phyloP scores from a whole-genome alignment of 2,888 invertebrate genomes.

The Apamea sordens region DNA sequence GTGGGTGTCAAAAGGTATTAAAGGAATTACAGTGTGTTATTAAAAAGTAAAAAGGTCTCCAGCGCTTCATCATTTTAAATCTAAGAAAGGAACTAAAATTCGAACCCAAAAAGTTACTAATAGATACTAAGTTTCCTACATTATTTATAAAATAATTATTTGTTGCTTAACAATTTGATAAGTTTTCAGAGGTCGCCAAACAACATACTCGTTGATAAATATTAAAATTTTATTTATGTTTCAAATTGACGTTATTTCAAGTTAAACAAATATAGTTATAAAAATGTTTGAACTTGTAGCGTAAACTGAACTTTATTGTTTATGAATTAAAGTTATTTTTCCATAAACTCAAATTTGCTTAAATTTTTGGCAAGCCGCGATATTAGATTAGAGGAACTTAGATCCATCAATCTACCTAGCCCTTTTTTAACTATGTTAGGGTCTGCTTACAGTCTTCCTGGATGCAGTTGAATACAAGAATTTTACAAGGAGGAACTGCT shows the following conservation, averaged over 20 bases:
- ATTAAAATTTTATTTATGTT: no score
- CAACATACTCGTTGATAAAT: background rate
- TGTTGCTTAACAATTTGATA: background rate
- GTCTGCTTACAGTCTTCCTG: background rate
- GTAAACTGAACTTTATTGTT: no score
- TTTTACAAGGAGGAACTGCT: background rate
- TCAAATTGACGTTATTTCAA: no score
- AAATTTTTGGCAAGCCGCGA: no score
- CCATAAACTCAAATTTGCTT: no score
- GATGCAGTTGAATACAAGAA: background rate
- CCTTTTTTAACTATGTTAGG: background rate
- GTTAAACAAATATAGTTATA: no score
- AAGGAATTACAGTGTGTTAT: background rate
- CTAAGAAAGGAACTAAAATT: background rate
- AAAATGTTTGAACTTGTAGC: no score
- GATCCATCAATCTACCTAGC: background rate
- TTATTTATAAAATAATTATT: no score
- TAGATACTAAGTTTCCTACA: no score
- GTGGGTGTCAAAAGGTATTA: background rate
- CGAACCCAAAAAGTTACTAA: background rate
- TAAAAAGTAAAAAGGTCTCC: background rate
- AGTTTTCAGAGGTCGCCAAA: background rate
- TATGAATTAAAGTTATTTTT: no score
- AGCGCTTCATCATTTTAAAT: background rate
- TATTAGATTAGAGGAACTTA: background rate